Conservation (phyloP, 2,797 vertebrate species). For the Adelosebastes latens region DNA sequence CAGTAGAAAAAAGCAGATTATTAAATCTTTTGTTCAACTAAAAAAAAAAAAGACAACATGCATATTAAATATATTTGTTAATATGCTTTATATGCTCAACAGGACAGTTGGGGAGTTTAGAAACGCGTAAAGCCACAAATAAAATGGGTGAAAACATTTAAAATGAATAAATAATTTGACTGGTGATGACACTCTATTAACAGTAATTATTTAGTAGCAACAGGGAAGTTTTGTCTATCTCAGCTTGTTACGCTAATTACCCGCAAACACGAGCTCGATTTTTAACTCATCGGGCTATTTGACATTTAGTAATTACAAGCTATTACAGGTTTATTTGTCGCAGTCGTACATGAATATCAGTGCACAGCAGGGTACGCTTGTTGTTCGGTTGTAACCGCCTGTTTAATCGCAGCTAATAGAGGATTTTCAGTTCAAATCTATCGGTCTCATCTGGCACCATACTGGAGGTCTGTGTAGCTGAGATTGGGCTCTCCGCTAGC, state of each 20-base stretch:
- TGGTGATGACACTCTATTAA: not conserved
- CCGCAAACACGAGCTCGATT: slow-evolving; percentile 5
- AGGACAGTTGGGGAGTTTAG: slow-evolving; percentile 7
- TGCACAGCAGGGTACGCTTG: not conserved
- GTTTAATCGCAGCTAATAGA: not conserved
- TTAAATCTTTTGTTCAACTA: slow-evolving; percentile 16
- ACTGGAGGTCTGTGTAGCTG: not conserved
- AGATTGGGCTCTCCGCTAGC: not conserved
- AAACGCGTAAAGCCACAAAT: slow-evolving; percentile 15
- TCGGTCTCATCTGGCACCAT: not conserved
- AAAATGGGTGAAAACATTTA: slow-evolving; percentile 15
- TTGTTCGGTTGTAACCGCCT: not conserved
- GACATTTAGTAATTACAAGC: slow-evolving; percentile 31
- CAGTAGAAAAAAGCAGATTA: slow-evolving; percentile 14
- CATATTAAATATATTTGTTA: slow-evolving; percentile 48
- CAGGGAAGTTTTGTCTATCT: slow-evolving; percentile 18
- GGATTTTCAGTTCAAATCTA: not conserved
- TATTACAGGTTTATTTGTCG: slow-evolving; percentile 18
- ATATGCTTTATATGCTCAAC: slow-evolving; percentile 27
- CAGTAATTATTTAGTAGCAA: slow-evolving; percentile 15
- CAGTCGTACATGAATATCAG: slow-evolving; percentile 10
- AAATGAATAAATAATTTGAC: slow-evolving; percentile 35
- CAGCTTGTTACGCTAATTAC: slow-evolving; percentile 21
- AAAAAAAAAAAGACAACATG: slow-evolving; percentile 49
- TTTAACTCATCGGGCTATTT: slow-evolving; percentile 6